Base-by-base conservation (phyloP, 2,888 invertebrate genomes). In the Frankliniella intonsa region DNA sequence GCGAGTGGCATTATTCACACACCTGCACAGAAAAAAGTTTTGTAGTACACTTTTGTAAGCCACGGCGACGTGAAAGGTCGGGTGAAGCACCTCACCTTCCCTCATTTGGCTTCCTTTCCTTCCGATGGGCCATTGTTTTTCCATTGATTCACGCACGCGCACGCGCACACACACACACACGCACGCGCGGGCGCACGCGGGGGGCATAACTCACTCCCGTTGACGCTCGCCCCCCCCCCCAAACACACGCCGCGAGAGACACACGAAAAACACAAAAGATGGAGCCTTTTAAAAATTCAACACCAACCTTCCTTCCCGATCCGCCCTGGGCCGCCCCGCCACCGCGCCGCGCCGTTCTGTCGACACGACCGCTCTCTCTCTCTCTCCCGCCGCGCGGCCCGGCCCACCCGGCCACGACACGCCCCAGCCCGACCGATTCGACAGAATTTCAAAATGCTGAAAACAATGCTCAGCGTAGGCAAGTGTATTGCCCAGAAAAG, bases 211-310 rank as follows among this genome's bases (percentile, higher is more conserved):
- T 55, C 55, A 55, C 55, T 19, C 11, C 55, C 19, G 55, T 19
- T 14, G 14, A 10, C 55, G 14, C 55, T 12, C 55, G 14, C 12
- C 55, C 38, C 38, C 38, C 38, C 38, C 38, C 38, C 3, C 62
- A 10, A 7, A 17, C 62, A 17, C 62, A 62, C 62, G 14, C 62
- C 17, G 19, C 7, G 19, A 62, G 19, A 17, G 19, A 17, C 62
- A 11, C 14, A 76, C 22, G 25, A 25, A 25, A 76, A 76, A 76
- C 69, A 76, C 69, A 76, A 76, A 76, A 76, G 69, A 76, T 76
- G 69, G 69, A 19, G 69, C 69, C 69, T 76, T 76, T 76, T 76
- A 22, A 76, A 22, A 76, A 76, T 76, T 76, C 69, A 76, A 76
- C 69, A 25, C 69, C 22, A 22, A 25, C 69, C n/a, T 69, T 69